A percentile compares a stretch with the other conserved stretches of the same genome.
Conservation (phyloP, 2,797 vertebrate genomes). For the Leptoclinus maculatus region DNA sequence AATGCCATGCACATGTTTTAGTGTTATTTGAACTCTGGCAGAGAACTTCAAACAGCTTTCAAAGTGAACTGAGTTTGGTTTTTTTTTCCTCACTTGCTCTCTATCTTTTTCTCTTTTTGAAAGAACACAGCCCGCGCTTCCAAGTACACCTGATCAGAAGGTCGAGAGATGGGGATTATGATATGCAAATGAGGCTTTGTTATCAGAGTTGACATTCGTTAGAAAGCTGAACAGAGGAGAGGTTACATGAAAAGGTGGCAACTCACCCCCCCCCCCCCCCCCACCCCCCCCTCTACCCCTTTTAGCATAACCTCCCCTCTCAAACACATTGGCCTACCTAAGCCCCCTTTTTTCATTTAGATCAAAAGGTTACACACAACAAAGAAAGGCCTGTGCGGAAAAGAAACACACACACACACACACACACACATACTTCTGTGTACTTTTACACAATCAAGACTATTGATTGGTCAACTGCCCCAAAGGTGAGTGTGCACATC, state of each 20-base stretch:
- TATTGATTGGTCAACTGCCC: slow-evolving; percentile 59
- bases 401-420: slow-evolving; percentile 29
- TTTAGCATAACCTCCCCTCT: slow-evolving; percentile 68
- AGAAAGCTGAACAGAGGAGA: slow-evolving; percentile 69
- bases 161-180: slow-evolving; percentile 80
- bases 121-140: slow-evolving; percentile 74
- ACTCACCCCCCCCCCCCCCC: slow-evolving; percentile 40
- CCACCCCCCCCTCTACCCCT: slow-evolving; percentile 29
- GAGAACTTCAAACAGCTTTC: slow-evolving; percentile 82
- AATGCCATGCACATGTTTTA: slow-evolving; percentile 80
- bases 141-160: slow-evolving; percentile 81
- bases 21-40: slow-evolving; percentile 82
- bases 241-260: slow-evolving; percentile 77
- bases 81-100: slow-evolving; percentile 35
- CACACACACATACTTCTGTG: slow-evolving; percentile 39
- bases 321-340: slow-evolving; percentile 64
- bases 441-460: slow-evolving; percentile 60
- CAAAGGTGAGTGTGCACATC: slow-evolving; percentile 47
- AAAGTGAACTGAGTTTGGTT: slow-evolving; percentile 73
- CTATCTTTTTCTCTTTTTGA: slow-evolving; percentile 58
- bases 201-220: slow-evolving; percentile 80
- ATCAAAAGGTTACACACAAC: slow-evolving; percentile 83
- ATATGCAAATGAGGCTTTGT: slow-evolving; percentile 84
- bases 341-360: slow-evolving; percentile 59
- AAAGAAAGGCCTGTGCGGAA: slow-evolving; percentile 72